These are phyloP conservation scores for Pangasianodon hypophthalmus DNA, from an alignment of 2,113 vertebrate species.

Conservation along the genomic window DNA sequence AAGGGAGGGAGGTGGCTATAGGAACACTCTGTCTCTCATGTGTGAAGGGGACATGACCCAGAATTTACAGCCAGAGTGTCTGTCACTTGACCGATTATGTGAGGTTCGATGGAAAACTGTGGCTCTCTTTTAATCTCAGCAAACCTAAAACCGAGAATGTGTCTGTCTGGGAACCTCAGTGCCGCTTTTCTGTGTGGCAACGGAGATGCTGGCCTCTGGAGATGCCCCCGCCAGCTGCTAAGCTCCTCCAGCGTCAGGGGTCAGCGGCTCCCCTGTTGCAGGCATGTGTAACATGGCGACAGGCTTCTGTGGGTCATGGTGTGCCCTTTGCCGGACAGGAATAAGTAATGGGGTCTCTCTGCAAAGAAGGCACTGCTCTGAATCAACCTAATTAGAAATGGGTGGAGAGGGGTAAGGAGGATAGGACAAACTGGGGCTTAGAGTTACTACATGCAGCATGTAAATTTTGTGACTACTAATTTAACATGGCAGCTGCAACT, in stretches of 20 bases:
- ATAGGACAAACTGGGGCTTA: slow-evolving; percentile 41
- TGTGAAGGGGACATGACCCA: slow-evolving; percentile 5
- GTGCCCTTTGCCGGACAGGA: slow-evolving; percentile 62
- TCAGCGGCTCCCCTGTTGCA: slow-evolving; percentile 64
- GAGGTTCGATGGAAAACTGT: neutral
- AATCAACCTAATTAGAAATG: slow-evolving; percentile 71
- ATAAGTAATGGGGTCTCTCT: slow-evolving; percentile 69
- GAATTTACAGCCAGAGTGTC: slow-evolving; percentile 16
- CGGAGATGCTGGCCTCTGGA: slow-evolving; percentile 51
- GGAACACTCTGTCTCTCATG: slow-evolving; percentile 18
- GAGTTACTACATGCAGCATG: slow-evolving; percentile 17
- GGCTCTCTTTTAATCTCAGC: neutral
- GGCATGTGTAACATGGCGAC: slow-evolving; percentile 61
- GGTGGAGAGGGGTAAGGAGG: slow-evolving; percentile 32
- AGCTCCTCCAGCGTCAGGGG: slow-evolving; percentile 53
- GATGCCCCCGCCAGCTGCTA: slow-evolving; percentile 70
- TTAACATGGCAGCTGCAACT: slow-evolving; percentile 13
- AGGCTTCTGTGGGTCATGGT: slow-evolving; percentile 60
- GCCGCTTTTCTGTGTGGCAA: slow-evolving; percentile 27
- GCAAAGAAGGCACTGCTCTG: slow-evolving; percentile 62
- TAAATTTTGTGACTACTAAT: slow-evolving; percentile 29
- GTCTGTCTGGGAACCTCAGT: slow-evolving; percentile 15
- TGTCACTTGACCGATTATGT: neutral
- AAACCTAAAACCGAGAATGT: slow-evolving; percentile 1
- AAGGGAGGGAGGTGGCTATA: neutral